phyloP scores from a whole-genome alignment of 2,888 invertebrate genomes.

The Thecophora atra region DNA sequence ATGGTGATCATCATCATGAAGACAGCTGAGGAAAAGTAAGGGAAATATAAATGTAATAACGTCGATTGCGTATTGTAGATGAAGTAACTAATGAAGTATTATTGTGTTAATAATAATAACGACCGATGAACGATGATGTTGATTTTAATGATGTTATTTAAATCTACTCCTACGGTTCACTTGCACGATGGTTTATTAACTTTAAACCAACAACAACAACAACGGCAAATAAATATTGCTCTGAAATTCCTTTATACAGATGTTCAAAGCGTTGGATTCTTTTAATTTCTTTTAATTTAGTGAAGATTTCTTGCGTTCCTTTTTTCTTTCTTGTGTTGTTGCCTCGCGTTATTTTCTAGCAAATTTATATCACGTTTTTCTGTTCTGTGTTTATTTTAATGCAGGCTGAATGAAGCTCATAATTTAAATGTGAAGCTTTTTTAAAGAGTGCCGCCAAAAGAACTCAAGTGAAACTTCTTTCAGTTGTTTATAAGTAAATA shows the following conservation, averaged over 20 bases:
- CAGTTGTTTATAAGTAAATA: neutral
- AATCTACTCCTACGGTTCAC: conserved; percentile 21
- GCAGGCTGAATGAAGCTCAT: neutral
- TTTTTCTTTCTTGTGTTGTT: neutral
- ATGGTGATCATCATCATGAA: no score
- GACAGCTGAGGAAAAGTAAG: no score
- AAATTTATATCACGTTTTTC: neutral
- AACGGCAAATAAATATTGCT: neutral
- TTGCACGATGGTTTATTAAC: conserved; percentile 1
- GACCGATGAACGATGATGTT: neutral
- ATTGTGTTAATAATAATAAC: neutral
- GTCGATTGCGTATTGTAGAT: neutral
- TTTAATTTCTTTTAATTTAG: neutral
- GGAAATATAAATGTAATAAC: neutral
- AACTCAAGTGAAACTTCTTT: neutral
- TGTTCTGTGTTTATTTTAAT: conserved; percentile 14
- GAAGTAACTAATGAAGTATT: neutral
- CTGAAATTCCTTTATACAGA: conserved; percentile 5
- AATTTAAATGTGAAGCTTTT: neutral
- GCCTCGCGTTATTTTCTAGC: neutral
- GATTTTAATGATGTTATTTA: conserved; percentile 3
- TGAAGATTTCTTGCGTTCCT: no score
- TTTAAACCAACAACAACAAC: neutral
- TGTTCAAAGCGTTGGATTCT: neutral
- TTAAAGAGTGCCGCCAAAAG: conserved; percentile 8